A percentile compares a stretch with the other conserved stretches of the same genome.
Conservation (phyloP, 2,888 invertebrate genomes). For the Trimorus sp. region DNA sequence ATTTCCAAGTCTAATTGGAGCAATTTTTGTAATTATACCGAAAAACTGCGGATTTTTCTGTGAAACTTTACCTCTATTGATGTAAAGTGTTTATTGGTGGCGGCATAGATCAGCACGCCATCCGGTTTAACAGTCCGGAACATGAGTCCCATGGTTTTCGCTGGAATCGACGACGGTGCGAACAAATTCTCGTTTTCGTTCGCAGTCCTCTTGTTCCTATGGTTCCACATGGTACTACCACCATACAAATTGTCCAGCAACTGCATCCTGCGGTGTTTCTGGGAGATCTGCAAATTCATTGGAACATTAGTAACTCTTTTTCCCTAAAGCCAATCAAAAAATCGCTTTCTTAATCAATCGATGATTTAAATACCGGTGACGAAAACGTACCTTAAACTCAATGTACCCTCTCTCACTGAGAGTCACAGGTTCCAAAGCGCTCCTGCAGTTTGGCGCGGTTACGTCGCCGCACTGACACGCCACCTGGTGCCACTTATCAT, state of each 20-base stretch:
- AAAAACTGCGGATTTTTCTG: too few species aligned
- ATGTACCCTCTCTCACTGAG: conserved; percentile 90
- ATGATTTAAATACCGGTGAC: too few species aligned
- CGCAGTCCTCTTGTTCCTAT: conserved; percentile 71
- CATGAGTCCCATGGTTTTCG: conserved; percentile 89
- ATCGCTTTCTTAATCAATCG: too few species aligned
- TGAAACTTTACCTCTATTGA: conserved; percentile 86
- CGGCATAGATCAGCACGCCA: conserved; percentile 92
- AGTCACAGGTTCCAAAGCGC: conserved; percentile 90
- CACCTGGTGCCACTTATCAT: conserved; percentile 92
- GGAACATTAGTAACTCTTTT: background rate
- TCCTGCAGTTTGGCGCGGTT: conserved; percentile 90
- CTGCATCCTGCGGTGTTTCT: conserved; percentile 93
- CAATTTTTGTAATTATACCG: too few species aligned
- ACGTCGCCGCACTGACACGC: conserved; percentile 88
- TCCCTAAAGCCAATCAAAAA: too few species aligned
- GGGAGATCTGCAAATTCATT: conserved; percentile 84
- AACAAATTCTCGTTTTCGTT: conserved; percentile 69
- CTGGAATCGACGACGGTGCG: conserved; percentile 81
- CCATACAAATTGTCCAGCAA: conserved; percentile 90
- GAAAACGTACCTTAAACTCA: conserved; percentile 83
- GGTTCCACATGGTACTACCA: conserved; percentile 87
- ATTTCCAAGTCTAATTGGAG: too few species aligned
- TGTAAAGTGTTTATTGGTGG: conserved; percentile 93
- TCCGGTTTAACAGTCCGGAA: conserved; percentile 91